phyloP scores from a whole-genome alignment of 2,888 invertebrate species.

The Lycocerus yunnanus region DNA sequence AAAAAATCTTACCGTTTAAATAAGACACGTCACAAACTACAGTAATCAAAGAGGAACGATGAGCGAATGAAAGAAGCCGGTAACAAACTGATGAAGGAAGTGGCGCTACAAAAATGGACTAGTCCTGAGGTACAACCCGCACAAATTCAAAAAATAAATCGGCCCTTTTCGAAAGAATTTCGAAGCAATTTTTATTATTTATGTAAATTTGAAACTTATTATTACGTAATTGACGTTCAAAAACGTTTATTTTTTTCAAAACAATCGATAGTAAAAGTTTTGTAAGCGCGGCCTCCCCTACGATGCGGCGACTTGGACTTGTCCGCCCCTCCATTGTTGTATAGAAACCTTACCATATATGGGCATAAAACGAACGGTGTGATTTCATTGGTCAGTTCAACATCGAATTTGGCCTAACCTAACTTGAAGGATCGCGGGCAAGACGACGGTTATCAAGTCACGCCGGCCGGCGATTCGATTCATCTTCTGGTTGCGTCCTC shows the following conservation, averaged over 20 bases:
- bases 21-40: slow-evolving; percentile 52
- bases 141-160: slow-evolving; percentile 45
- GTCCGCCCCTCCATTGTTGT: slow-evolving; percentile 54
- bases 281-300: slow-evolving; percentile 44
- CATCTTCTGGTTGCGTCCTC: slow-evolving; percentile 46
- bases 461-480: slow-evolving; percentile 47
- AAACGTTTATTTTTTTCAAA: slow-evolving; percentile 29
- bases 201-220: slow-evolving; percentile 17
- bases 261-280: slow-evolving; percentile 20
- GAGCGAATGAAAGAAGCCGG: slow-evolving; percentile 54
- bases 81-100: slow-evolving; percentile 46
- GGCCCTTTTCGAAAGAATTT: not conserved
- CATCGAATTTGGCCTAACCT: slow-evolving; percentile 50
- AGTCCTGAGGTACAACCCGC: slow-evolving; percentile 39
- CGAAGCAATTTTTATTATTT: not conserved
- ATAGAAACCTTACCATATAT: slow-evolving; percentile 79
- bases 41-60: slow-evolving; percentile 43
- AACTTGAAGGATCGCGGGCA: slow-evolving; percentile 45
- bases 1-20: slow-evolving; percentile 49
- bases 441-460: slow-evolving; percentile 39
- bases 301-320: slow-evolving; percentile 23
- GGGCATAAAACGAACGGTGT: slow-evolving; percentile 74
- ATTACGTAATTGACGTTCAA: slow-evolving; percentile 24
- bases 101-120: slow-evolving; percentile 41
- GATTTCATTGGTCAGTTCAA: slow-evolving; percentile 65